Evolutionary conservation across 2,797 vertebrate species (phyloP).

Genomic region (Poeciliopsis paucimaculata): DNA sequence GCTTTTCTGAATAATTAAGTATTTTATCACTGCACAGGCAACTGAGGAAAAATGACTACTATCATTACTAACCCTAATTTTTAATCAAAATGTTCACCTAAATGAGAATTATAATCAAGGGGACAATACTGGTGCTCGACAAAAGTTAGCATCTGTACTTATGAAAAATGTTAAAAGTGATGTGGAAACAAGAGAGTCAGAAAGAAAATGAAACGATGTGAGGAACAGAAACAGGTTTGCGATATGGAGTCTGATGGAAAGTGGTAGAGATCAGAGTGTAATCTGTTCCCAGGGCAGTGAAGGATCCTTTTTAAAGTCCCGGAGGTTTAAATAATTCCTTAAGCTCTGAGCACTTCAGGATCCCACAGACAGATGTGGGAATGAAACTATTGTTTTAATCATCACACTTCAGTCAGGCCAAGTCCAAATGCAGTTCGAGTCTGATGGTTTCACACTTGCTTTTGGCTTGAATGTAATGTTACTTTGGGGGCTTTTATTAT

Average conservation of each 20-base stretch:
- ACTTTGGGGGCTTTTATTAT: not conserved
- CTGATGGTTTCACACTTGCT: not conserved
- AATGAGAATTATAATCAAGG: not conserved
- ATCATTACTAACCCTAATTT: not conserved
- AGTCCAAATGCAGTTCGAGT: constrained; percentile 19
- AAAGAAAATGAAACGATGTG: constrained; percentile 22
- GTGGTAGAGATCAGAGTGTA: constrained; percentile 45
- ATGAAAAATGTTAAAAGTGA: constrained; percentile 20
- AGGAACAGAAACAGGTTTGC: constrained; percentile 22
- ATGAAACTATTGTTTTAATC: constrained; percentile 40
- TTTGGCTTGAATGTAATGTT: not conserved
- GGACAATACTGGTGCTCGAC: not conserved
- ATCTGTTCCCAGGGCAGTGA: constrained; percentile 60
- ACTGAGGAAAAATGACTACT: constrained; percentile 1
- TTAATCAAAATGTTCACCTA: not conserved
- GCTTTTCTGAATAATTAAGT: constrained; percentile 48
- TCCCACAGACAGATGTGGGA: constrained; percentile 27
- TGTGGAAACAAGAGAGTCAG: not conserved
- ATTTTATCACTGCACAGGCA: constrained; percentile 27
- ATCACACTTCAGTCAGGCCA: constrained; percentile 35
- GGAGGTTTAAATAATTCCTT: constrained; percentile 62
- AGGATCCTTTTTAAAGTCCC: constrained; percentile 65
- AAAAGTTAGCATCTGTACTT: constrained; percentile 15
- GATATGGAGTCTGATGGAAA: not conserved
- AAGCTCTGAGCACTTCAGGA: constrained; percentile 29